Evolutionary conservation across 2,888 invertebrate genomes (phyloP), one percentile per base, ranked within the genome.

Genomic region (Meteorus cinctellus): DNA sequence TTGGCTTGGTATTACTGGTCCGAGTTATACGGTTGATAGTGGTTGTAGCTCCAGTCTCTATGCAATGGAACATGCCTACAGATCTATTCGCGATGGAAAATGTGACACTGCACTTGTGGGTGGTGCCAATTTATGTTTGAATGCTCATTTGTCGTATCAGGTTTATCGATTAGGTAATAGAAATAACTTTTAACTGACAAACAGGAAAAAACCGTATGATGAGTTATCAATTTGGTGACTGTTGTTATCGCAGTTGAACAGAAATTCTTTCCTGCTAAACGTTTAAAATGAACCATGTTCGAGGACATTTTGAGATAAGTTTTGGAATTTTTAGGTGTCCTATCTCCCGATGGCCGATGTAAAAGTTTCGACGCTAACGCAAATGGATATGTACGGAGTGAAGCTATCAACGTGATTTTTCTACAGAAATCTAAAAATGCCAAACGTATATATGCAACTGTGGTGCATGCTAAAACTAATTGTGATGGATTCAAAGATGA

Each of bases 11-110:
- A 92, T 96, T 19, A 95, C 94, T 83, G 97, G 98, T 0, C 98
- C 98, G 0, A 97, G 97, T 5, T 96, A 94, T 90, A 92, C 95
- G 0, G 92, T 97, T 12, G 98, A 98, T 90, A 97, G 97, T 0
- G 98, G 98, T 0, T 98, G 98, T 88, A 97, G 97, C n/a, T 98
- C 98, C 74, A 96, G 97, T 10, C 92, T 97, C 81, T 94, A 96
- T 83, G 98, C 97, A 0, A 81, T 98, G 74, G 96, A 98, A 84
- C 94, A 95, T 79, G 96, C 95, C 16, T 95, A 94, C 87, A 92
- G 92, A 67, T 93, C 95, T 0, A 93, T 97, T 66, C 91, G 95
- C 48, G 93, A 93, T 81, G 97, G 96, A 0, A 93, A 94, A 78
- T 97, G 97, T 85, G 97, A 98, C 78, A 92, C 94, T 0, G 98